These are phyloP conservation scores for Athalia cordata DNA, from an alignment of 2,888 invertebrate species.

Conservation along the genomic window DNA sequence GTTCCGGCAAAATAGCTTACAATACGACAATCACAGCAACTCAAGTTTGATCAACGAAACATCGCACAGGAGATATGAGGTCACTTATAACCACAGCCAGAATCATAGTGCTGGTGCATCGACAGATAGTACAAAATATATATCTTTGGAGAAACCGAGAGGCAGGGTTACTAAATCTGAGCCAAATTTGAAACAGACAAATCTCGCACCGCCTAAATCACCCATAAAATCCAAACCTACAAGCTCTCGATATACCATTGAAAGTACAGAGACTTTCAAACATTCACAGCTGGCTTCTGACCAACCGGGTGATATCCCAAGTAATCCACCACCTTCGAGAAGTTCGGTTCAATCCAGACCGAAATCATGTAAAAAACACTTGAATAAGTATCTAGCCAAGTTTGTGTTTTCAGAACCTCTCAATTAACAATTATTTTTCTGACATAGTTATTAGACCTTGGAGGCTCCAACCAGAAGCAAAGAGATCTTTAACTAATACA, in stretches of 20 bases:
- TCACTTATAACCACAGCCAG: not conserved
- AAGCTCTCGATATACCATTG: not conserved
- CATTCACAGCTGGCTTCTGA: not conserved
- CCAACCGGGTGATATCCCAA: not conserved
- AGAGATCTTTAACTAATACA: conserved; percentile 57
- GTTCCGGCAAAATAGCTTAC: conserved; percentile 20
- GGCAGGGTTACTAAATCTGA: conserved; percentile 3
- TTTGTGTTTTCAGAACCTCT: not conserved
- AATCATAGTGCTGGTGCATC: conserved; percentile 36
- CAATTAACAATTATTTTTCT: conserved; percentile 34
- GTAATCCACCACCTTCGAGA: conserved; percentile 36
- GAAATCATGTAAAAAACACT: conserved; percentile 30
- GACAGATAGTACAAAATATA: conserved; percentile 42
- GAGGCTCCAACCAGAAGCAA: conserved; percentile 71
- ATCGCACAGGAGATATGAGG: not conserved
- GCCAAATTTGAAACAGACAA: conserved; percentile 10
- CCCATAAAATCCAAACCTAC: not conserved
- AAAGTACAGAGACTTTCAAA: not conserved
- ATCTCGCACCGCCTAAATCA: conserved; percentile 10
- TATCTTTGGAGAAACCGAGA: conserved; percentile 25
- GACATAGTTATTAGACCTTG: conserved; percentile 79
- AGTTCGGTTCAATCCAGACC: conserved; percentile 35
- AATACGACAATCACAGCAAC: conserved; percentile 6
- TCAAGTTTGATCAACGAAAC: conserved; percentile 25
- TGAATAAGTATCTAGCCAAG: not conserved